Evolutionary conservation across 2,888 invertebrate species (phyloP).

Genomic region (Diaprepes abbreviatus): DNA sequence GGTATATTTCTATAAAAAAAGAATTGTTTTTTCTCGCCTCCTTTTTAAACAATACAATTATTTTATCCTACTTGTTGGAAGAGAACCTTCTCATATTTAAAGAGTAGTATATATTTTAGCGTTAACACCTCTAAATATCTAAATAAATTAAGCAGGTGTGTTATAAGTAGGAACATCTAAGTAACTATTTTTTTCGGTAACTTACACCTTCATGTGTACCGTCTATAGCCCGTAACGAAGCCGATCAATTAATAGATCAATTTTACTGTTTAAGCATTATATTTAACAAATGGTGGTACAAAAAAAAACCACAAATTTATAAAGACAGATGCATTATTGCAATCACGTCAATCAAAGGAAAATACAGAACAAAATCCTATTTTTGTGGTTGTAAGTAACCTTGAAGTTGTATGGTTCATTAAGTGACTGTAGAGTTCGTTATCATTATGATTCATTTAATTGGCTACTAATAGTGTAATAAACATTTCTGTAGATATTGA

Average conservation of each 20-base stretch:
- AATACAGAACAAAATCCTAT: neutral
- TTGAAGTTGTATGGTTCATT: neutral
- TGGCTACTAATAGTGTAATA: no score
- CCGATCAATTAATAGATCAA: conserved; percentile 25
- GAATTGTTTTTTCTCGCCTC: no score
- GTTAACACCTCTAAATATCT: no score
- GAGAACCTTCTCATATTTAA: no score
- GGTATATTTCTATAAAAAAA: no score
- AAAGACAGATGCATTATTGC: conserved; percentile 3
- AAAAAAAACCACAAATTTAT: conserved; percentile 25
- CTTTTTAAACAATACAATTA: no score
- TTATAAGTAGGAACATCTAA: no score
- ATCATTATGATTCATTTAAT: neutral
- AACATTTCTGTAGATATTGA: no score
- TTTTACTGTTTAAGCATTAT: conserved; percentile 22
- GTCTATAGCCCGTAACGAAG: neutral
- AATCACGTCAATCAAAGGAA: neutral
- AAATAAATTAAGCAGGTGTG: no score
- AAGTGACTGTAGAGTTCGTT: neutral
- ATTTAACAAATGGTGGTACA: conserved; percentile 21
- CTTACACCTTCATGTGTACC: neutral
- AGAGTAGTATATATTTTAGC: no score
- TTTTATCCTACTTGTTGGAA: no score
- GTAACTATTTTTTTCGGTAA: no score
- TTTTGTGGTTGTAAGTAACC: conserved; percentile 2